These are phyloP conservation scores for Liopterus haemorrhoidalis DNA, from an alignment of 2,888 invertebrate species.

Conservation along the genomic window DNA sequence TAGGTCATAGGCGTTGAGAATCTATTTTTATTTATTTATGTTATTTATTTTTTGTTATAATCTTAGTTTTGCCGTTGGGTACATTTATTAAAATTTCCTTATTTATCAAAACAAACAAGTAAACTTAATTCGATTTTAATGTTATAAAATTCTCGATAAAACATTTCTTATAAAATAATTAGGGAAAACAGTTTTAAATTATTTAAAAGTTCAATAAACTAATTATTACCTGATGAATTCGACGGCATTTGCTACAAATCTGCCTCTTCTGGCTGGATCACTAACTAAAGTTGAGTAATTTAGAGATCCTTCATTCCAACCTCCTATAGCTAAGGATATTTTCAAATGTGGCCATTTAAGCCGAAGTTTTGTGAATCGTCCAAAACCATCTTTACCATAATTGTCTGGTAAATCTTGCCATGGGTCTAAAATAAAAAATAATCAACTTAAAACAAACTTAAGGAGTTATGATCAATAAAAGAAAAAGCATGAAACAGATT, in stretches of 20 bases:
- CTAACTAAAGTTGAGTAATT: conserved; percentile 67
- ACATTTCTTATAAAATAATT: too few relatives aligned
- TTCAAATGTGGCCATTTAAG: conserved; percentile 64
- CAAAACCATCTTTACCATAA: conserved; percentile 67
- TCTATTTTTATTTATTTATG: too few relatives aligned
- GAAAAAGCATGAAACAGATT: too few relatives aligned
- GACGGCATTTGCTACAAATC: conserved; percentile 66
- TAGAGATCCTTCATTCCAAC: conserved; percentile 84
- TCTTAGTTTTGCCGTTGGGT: too few relatives aligned
- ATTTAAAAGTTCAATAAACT: conserved; percentile 13
- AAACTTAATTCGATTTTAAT: too few relatives aligned
- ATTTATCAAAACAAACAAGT: too few relatives aligned
- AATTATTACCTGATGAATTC: conserved; percentile 56
- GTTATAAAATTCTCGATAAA: too few relatives aligned
- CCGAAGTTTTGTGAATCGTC: conserved; percentile 61
- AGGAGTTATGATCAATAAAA: too few relatives aligned
- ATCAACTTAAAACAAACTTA: background rate
- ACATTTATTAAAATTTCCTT: too few relatives aligned
- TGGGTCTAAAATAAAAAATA: conserved; percentile 51
- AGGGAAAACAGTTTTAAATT: too few relatives aligned
- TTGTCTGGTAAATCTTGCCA: conserved; percentile 72
- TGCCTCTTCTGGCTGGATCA: conserved; percentile 54
- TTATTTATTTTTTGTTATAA: too few relatives aligned
- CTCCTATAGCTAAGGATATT: conserved; percentile 72
- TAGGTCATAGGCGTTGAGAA: too few relatives aligned